Evolutionary conservation across 2,888 invertebrate species (phyloP).

Genomic region (Cactoblastis cactorum): DNA sequence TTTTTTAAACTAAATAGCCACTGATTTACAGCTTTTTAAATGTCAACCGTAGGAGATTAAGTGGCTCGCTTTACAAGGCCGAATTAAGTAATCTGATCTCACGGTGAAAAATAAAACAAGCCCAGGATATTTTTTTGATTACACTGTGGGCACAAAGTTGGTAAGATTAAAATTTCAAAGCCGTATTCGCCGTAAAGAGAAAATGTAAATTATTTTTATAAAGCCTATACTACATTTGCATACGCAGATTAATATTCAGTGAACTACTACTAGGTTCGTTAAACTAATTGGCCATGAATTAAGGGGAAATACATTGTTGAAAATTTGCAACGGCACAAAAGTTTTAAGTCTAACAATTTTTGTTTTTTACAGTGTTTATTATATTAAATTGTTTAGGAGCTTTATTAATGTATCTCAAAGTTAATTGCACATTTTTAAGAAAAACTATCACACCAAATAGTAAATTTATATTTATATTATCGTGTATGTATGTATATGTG

Average conservation of each 20-base stretch:
- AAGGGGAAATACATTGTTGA: no score
- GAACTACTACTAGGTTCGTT: no score
- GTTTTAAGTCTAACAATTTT: no score
- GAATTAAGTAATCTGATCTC: neutral
- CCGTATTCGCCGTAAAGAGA: slow-evolving; percentile 9
- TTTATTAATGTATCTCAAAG: no score
- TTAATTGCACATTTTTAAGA: no score
- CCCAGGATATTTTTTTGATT: slow-evolving; percentile 22
- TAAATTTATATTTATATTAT: no score
- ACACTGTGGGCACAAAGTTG: slow-evolving; percentile 10
- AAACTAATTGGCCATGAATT: neutral
- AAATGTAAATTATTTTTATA: slow-evolving; percentile 16
- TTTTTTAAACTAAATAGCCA: neutral
- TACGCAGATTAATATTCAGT: slow-evolving; percentile 5
- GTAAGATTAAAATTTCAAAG: slow-evolving; percentile 23
- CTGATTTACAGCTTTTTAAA: neutral
- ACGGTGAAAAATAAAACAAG: neutral
- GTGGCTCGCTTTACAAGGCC: neutral
- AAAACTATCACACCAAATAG: no score
- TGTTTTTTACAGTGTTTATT: no score
- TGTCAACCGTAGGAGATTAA: neutral
- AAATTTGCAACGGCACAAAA: no score
- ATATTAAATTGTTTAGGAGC: no score
- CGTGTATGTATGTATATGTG: no score
- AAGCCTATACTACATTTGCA: slow-evolving; percentile 10